Base-by-base conservation (phyloP, 2,888 invertebrate genomes). In the Thalpophila matura region DNA sequence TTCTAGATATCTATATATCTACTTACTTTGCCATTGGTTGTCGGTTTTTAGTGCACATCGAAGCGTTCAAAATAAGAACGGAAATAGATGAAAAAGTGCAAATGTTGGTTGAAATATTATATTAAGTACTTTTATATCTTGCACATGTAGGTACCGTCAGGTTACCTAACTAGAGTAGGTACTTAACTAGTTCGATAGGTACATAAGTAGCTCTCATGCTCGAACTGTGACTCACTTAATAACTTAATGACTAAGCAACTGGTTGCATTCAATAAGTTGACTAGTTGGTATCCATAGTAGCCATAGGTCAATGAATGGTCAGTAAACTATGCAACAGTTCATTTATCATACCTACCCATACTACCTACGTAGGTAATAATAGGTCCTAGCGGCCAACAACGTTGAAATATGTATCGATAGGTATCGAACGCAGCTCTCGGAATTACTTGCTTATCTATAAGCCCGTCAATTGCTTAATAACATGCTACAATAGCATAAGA, bases 321-420 rank as follows among this genome's bases (percentile, higher is more conserved):
- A 63, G 27, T 49, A 26, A 71, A 27, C 71, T 54, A 24, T 47
- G 47, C 45, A 38, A 35, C 16, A 20, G 20, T 22, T 20, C 14
- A 12, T 20, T 27, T 26, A 40, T 18, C 20, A 24, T 53, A 24
- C 14, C 33, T 20, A 27, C 10, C 6, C 7, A 20, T 43, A 20
- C 10, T 49, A 14, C n/a, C n/a, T 37, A 56, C 5, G 5, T 42
- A 33, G 3, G 35, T 10, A 9, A 38, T 37, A 24, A 38, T 16
- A 6, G 12, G 31, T 54, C 42, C 20, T 45, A 50, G 26, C 40
- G 56, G 55, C 51, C 49, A 60, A 63, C 45, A 33, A 33, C 63
- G 55, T 66, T 82, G 53, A 81, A 83, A 79, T 79, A 83, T 80
- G 75, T 75, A 81, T 78, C 74, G 74, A 83, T 78, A 14, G 68